Base-by-base conservation (phyloP, 2,113 vertebrate species). In the Hyperopisus bebe region DNA sequence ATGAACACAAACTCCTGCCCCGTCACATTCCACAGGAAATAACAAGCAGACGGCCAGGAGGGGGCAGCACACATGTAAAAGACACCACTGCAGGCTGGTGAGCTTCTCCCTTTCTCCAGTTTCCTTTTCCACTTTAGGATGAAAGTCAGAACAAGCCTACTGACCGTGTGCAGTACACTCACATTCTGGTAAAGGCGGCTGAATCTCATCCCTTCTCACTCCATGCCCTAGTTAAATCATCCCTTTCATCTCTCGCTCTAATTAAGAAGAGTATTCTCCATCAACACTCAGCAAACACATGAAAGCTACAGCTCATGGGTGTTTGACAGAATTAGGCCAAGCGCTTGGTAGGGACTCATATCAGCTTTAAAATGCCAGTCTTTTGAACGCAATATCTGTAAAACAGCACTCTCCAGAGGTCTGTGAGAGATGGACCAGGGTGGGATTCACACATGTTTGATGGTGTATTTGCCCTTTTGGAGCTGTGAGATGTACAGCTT, bases 401-500 rank as follows among this genome's bases (percentile, higher is more conserved):
- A 70, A 90, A 53, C 66, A 62, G 46, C 89, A 90, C 84, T 74
- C 27, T 19, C 58, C 55, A 15, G 17, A 88, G 87, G 13, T 80
- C 39, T 51, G 47, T n/a, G 7, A 35, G 48, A 74, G 24, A 88
- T 21, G 24, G 82, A 21, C 17, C 19, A 5, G 2, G 44, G 10
- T 17, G 31, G 62, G 21, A 44, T 86, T 91, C 90, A 94, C 88
- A 90, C 62, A 88, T 97, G 97, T 92, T 97, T 97, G 95, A 98
- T 97, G 91, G 96, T 97, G 84, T 97, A 98, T 96, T 98, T 98
- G 94, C 97, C 97, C 96, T 98, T 98, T 93, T 97, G 97, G 87
- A 98, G 96, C 92, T 98, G 97, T 86, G 97, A 98, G 95, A 98
- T 97, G 92, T 97, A 98, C 70, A 98, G 95, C 94, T 98, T 98